phyloP scores from a whole-genome alignment of 2,113 vertebrate species.

The Lepisosteus oculatus region DNA sequence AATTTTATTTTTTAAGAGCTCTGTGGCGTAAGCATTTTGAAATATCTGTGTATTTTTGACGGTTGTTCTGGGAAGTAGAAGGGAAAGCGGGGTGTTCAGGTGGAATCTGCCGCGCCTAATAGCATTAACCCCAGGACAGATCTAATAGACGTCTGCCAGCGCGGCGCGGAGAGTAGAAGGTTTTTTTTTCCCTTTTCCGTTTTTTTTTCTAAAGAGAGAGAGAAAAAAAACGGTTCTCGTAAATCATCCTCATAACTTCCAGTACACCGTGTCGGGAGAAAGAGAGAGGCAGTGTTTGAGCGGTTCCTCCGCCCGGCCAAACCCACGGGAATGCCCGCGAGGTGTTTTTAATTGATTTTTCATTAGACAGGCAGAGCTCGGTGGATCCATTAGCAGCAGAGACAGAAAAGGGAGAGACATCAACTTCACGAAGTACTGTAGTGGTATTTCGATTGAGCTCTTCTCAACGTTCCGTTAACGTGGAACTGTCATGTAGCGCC shows the following conservation, averaged over 20 bases:
- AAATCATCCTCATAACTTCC: conserved; percentile 81
- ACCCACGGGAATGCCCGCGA: conserved; percentile 68
- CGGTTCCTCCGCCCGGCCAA: conserved; percentile 59
- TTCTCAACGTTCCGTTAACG: too few relatives aligned
- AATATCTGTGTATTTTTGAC: too few relatives aligned
- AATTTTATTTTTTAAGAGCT: too few relatives aligned
- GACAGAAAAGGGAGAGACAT: conserved; percentile 18
- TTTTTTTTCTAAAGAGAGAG: conserved; percentile 67
- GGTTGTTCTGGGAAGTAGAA: too few relatives aligned
- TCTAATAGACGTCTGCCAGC: conserved; percentile 75
- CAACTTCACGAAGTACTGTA: too few relatives aligned
- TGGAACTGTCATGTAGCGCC: too few relatives aligned
- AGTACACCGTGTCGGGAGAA: conserved; percentile 74
- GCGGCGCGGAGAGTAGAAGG: neutral
- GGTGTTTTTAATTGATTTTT: conserved; percentile 84
- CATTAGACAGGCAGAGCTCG: conserved; percentile 66
- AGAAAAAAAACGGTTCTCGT: conserved; percentile 74
- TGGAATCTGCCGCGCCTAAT: conserved; percentile 48
- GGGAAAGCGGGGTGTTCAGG: neutral
- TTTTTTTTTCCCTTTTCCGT: conserved; percentile 34
- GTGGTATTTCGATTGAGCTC: too few relatives aligned
- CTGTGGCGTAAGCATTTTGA: too few relatives aligned
- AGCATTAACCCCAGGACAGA: conserved; percentile 77
- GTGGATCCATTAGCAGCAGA: conserved; percentile 68
- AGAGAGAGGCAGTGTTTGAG: conserved; percentile 63